Evolutionary conservation across 2,888 invertebrate genomes (phyloP), one percentile per base, ranked within the genome.

Genomic region (Biston stratarius): DNA sequence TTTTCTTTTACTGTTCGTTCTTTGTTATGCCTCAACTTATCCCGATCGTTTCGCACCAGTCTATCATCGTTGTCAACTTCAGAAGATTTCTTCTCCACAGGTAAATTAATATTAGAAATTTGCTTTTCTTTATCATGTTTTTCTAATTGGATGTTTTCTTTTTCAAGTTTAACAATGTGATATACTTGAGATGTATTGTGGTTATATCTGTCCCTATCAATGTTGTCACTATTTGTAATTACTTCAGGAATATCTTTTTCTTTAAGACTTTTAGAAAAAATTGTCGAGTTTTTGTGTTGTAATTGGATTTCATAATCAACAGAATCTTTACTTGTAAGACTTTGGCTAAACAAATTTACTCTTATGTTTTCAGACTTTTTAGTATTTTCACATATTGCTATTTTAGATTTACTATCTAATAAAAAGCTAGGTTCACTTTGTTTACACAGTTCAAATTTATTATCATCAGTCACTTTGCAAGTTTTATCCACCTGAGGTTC

Each of bases 91-190:
- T 79, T 81, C 61, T 72, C 74, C 51, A 53, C 63, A 36, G 2
- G 55, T 47, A 66, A 67, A 55, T 36, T 60, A 57, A 42, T 55
- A 52, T 45, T 71, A n/a, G 56, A 57, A 56, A 33, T 57, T 53
- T 70, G 65, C 73, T 92, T 94, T 45, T 92, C 90, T 70, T 90
- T 92, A 47, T 91, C 92, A 58, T 81, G 73, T 78, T 90, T 90
- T 64, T 91, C 94, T 69, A 87, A 87, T 71, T 94, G 90, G 38
- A 92, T 87, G 74, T 94, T 91, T 76, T 95, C 94, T 77, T 94
- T 93, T 78, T 89, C 87, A 63, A 80, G 71, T 76, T 87, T 87
- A 15, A 83, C 83, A 51, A 77, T 82, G 48, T 85, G 86, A 62
- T 83, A 81, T 12, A 72, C 73, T 66, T 83, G 81, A 48, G 82